Conservation (phyloP, 2,797 vertebrate genomes). For the Pseudopleuronectes americanus region DNA sequence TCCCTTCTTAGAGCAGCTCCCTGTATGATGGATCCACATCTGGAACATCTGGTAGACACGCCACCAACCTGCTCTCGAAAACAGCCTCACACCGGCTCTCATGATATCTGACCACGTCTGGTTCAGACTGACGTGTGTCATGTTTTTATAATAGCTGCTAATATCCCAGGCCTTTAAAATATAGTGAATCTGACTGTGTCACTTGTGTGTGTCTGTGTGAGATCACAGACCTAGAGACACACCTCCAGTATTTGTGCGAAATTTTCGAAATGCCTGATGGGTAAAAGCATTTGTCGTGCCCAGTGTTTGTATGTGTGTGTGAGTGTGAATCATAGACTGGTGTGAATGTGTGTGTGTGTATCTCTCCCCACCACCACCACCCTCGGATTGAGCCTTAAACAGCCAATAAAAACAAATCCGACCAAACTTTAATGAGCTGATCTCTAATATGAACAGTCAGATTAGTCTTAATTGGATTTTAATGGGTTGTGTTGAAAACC, state of each 20-base stretch:
- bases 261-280: conserved; percentile 77
- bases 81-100: no score
- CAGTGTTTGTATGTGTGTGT: conserved; percentile 24
- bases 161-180: background rate
- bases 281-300: conserved; percentile 69
- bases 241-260: conserved; percentile 76
- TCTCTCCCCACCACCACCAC: background rate
- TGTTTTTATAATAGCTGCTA: background rate
- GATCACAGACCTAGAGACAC: conserved; percentile 60
- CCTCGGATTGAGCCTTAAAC: conserved; percentile 31
- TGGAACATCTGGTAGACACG: no score
- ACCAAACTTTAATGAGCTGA: background rate
- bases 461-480: background rate
- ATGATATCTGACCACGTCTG: no score
- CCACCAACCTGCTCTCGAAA: no score
- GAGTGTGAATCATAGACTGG: no score
- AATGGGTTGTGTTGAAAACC: conserved; percentile 3
- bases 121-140: background rate
- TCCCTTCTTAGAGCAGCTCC: conserved; percentile 13
- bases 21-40: no score
- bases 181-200: background rate
- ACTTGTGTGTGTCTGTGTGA: conserved; percentile 20
- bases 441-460: background rate
- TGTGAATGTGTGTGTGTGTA: conserved; percentile 5
- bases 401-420: conserved; percentile 17